Base-by-base conservation (phyloP, 2,113 vertebrate genomes). In the Orientallactaga bullata region DNA sequence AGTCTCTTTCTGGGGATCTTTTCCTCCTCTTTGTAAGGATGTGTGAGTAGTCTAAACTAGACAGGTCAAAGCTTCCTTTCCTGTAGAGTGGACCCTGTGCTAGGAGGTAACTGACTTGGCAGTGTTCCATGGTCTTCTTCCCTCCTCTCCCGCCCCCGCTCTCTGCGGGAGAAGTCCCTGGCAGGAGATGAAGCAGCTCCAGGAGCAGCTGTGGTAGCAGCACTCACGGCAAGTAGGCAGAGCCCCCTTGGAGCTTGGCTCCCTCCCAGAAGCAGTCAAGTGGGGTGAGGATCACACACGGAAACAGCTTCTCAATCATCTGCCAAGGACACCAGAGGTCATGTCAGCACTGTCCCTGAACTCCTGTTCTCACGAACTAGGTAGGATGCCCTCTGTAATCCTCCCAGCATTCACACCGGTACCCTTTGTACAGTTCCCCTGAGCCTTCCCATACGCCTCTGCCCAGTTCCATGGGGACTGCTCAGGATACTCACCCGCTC, bases 231-330 rank as follows among this genome's bases (percentile, higher is more conserved):
- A 99, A 98, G 96, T 99, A 99, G 94, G 99, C 99, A 69, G 99
- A 99, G 96, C 99, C 99, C 97, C 99, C 99, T 96, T 99, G 99
- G 93, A 99, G 98, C 96, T 99, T 99, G 97, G 99, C 98, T 37
- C 99, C 99, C 96, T 99, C 99, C 99, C 99, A 99, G 98, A 99
- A 99, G 97, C 99, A 99, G 98, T 99, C 99, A 97, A 99, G 97
- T 0, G 99, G 99, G 0, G 99, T 99, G 98, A 99, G 98, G 96
- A 99, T 99, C 98, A 99, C 99, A 12, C 99, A 99, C 15, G 99
- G 99, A 95, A 99, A 99, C 42, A 99, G 99, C 98, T 99, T 99
- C 98, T 99, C 99, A 97, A 99, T 99, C 99, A 99, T 99, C 99
- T 99, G 97, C 35, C 71, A 51, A 85, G 47, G 72, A 94, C 68